A percentile compares a stretch with the other conserved stretches of the same genome.
These are phyloP conservation scores for Echiichthys vipera DNA, from an alignment of 2,797 vertebrate species.

Conservation along the genomic window DNA sequence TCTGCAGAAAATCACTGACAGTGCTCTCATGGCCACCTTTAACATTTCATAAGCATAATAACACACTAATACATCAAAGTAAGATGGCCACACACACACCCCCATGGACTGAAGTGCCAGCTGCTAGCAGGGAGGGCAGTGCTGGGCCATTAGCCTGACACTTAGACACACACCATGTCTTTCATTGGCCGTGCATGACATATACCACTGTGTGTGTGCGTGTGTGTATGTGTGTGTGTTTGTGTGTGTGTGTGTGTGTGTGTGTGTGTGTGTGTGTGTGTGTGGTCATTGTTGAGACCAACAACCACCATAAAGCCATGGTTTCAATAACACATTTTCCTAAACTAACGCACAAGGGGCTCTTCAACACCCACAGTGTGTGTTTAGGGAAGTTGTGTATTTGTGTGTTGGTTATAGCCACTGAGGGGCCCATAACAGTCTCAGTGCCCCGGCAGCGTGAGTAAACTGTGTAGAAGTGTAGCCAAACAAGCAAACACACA, in stretches of 20 bases:
- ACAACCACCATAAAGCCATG: slow-evolving; percentile 57
- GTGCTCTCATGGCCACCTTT: slow-evolving; percentile 61
- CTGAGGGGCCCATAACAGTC: slow-evolving; percentile 67
- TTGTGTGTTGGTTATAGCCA: slow-evolving; percentile 56
- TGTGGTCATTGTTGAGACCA: slow-evolving; percentile 48
- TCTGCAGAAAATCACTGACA: slow-evolving; percentile 64
- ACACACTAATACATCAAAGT: slow-evolving; percentile 39
- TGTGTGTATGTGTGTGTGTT: slow-evolving; percentile 26
- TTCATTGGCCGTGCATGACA: slow-evolving; percentile 73
- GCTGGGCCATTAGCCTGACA: slow-evolving; percentile 69
- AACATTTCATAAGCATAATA: slow-evolving; percentile 59
- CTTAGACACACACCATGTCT: slow-evolving; percentile 74
- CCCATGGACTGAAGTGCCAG: slow-evolving; percentile 31
- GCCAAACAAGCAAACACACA: slow-evolving; percentile 50
- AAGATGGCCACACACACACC: slow-evolving; percentile 16
- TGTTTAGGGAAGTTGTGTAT: slow-evolving; percentile 12
- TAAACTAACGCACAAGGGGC: slow-evolving; percentile 61
- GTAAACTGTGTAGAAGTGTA: slow-evolving; percentile 70
- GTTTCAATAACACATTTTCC: slow-evolving; percentile 75
- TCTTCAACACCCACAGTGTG: slow-evolving; percentile 52
- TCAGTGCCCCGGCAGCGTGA: slow-evolving; percentile 61
- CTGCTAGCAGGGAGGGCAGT: slow-evolving; percentile 56
- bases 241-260: slow-evolving; percentile 31
- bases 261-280: slow-evolving; percentile 26
- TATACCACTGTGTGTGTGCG: slow-evolving; percentile 28